Base-by-base conservation (phyloP, 2,888 invertebrate species). In the Drosophila stalkeri region DNA sequence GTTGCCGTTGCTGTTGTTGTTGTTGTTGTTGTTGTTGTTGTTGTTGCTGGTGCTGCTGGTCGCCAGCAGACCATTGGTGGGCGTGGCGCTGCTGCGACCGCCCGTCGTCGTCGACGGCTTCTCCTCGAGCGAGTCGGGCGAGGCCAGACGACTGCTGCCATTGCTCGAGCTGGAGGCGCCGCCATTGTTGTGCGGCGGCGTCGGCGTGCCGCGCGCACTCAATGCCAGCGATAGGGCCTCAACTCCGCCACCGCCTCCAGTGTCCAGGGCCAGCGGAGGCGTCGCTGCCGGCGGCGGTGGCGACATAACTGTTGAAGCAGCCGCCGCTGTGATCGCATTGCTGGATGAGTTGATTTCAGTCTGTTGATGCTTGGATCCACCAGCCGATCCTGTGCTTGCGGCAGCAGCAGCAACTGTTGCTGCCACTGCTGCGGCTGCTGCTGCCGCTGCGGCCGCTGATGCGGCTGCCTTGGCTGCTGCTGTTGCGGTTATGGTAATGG, bases 71-170 rank as follows among this genome's bases (percentile, higher is more conserved):
- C 91, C 91, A 71, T 92, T 92, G 9, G 90, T 89, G 33, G 91
- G 83, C 55, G 78, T 76, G 75, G 73, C 73, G 75, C 67, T 55
- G 68, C 75, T 43, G 47, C 83, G 64, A 5, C 54, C n/a, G 7
- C 80, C 83, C 51, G 91, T 89, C 31, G 92, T 91, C 35, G 93
- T 92, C 16, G 93, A 92, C 5, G 92, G 92, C 63, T 91, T 93
- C 64, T 93, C 93, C 72, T 92, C 92, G 51, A 92, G 75, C 2
- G 92, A 93, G 56, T 93, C 93, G 35, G 93, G 93, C 23, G 93
- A 93, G 37, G 92, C 92, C 16, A 57, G 57, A n/a, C 93, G 90
- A 82, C 91, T 91, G 74, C 92, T 93, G 44, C 91, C 90, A 66
- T 91, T 92, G 67, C 91, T 91, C 41, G 90, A 90, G 67, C 82